phyloP scores from a whole-genome alignment of 1,140 invertebrate species.

The Sminthurinus signatus region DNA sequence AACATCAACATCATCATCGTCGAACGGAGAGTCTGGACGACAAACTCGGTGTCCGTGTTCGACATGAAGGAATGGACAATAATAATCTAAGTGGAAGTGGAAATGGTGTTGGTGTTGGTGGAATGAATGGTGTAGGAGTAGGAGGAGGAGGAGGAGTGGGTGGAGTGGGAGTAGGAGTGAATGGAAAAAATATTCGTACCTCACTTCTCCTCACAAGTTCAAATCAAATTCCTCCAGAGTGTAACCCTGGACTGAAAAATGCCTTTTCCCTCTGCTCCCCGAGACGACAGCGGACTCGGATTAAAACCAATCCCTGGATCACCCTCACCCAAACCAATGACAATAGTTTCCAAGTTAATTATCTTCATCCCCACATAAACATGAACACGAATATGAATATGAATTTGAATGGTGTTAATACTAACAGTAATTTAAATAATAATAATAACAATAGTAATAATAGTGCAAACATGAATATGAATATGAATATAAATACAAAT shows the following conservation, averaged over 20 bases:
- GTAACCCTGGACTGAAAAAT: conserved; percentile 13
- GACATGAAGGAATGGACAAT: neutral
- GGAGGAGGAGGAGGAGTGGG: neutral
- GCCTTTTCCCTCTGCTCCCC: conserved; percentile 33
- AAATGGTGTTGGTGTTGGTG: neutral
- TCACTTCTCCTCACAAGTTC: conserved; percentile 6
- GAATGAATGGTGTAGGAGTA: conserved; percentile 3
- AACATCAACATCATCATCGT: neutral
- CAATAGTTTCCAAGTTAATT: conserved; percentile 18
- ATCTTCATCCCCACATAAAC: too few relatives aligned
- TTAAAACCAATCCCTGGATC: conserved; percentile 39
- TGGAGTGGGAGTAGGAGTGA: neutral
- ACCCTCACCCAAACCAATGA: conserved; percentile 26
- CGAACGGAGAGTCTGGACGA: conserved; percentile 12
- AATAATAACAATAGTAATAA: too few relatives aligned
- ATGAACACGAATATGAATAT: too few relatives aligned
- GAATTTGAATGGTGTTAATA: too few relatives aligned
- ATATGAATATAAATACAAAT: too few relatives aligned
- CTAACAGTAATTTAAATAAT: too few relatives aligned
- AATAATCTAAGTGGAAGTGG: neutral
- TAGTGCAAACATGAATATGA: too few relatives aligned
- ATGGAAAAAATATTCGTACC: conserved; percentile 19
- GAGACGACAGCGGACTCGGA: conserved; percentile 28
- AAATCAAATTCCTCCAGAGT: conserved; percentile 9
- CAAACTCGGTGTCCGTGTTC: conserved; percentile 9